Evolutionary conservation across 2,888 invertebrate species (phyloP), one percentile per base, ranked within the genome.

Genomic region (Molorchus minor): DNA sequence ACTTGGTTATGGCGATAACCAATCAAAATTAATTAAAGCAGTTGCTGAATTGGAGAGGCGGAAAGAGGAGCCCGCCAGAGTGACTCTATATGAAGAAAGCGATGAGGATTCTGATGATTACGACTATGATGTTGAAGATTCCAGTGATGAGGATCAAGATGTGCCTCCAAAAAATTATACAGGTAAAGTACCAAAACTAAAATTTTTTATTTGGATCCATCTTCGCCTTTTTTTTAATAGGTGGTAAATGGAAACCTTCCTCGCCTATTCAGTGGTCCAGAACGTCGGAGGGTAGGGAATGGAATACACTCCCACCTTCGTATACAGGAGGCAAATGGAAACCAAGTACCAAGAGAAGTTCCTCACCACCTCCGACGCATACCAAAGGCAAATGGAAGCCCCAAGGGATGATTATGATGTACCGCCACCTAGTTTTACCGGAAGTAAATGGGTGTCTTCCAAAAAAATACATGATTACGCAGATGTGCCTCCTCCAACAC

Each of bases 241-340:
- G 87, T 0, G 88, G 87, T 1, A 92, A 92, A 77, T 92, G 92
- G 92, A 89, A 88, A 71, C 91, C 91, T 0, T 87, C 78, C 15
- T 80, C 78, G 3, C 80, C 79, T 2, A 71, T 80, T 20, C 77
- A 77, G 55, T 80, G 79, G 79, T 57, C 68, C 4, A 61, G 71
- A 44, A 65, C 68, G n/a, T 49, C 57, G 16, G 62, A 69, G 12
- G 63, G 61, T 35, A 62, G 80, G 35, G 85, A 85, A 12, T 88
- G 87, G 88, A 85, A 84, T 53, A 81, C 84, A 40, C 83, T 83
- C 3, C 82, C 83, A 1, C 81, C 83, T 2, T 79, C 83, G 56
- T 85, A 85, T 62, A 86, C 87, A 0, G 87, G 87, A 0, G 87
- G 87, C 0, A 87, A 88, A 75, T 88, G 88, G 88, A 86, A 84